Evolutionary conservation across 2,113 vertebrate genomes (phyloP).

Genomic region (Butorides virescens): DNA sequence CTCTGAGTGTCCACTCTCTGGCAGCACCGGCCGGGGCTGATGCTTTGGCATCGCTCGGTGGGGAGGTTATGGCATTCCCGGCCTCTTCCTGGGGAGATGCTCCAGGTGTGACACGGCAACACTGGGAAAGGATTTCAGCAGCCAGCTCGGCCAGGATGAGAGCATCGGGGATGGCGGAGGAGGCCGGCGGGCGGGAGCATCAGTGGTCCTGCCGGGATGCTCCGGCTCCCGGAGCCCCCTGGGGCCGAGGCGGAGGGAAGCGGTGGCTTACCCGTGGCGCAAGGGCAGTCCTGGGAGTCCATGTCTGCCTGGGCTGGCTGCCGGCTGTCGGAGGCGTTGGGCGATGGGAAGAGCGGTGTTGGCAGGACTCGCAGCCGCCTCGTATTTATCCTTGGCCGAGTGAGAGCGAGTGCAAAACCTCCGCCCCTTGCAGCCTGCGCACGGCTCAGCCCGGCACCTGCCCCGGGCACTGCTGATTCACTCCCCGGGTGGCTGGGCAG

Average conservation of each 20-base stretch:
- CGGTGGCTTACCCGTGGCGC: conserved; percentile 65
- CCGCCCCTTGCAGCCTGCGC: conserved; percentile 69
- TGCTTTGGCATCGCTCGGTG: neutral
- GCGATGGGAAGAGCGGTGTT: neutral
- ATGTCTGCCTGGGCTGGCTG: conserved; percentile 31
- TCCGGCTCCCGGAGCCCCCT: neutral
- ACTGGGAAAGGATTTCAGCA: neutral
- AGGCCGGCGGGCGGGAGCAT: neutral
- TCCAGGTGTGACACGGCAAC: neutral
- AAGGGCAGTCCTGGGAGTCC: conserved; percentile 76
- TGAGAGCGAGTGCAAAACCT: conserved; percentile 35
- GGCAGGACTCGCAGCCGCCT: neutral
- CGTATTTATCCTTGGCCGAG: conserved; percentile 65
- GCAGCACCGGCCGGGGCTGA: neutral
- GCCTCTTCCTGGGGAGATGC: neutral
- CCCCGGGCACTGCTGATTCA: conserved; percentile 59
- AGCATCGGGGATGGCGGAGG: rapidly evolving
- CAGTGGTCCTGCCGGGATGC: neutral
- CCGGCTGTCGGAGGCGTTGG: rapidly evolving
- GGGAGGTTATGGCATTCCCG: neutral
- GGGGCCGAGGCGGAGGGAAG: neutral
- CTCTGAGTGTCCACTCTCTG: neutral
- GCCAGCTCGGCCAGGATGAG: neutral
- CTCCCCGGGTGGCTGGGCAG: neutral
- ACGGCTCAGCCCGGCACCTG: conserved; percentile 34